These are phyloP conservation scores for Tethea ocularis DNA, from an alignment of 2,888 invertebrate genomes.

Conservation along the genomic window DNA sequence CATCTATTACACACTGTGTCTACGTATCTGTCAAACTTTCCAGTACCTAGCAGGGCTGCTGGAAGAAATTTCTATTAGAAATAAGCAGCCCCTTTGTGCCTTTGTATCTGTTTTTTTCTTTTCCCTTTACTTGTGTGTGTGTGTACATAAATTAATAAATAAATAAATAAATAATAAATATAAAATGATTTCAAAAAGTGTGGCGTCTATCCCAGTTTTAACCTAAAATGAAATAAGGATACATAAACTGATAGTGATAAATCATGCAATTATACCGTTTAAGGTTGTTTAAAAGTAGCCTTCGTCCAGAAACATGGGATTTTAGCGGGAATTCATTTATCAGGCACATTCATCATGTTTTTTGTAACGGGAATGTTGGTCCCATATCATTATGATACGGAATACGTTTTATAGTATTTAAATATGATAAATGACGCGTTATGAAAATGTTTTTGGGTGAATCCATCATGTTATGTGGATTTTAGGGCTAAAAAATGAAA, in stretches of 20 bases:
- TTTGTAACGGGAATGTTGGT: not conserved
- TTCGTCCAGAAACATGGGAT: slow-evolving; percentile 2
- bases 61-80: too few species aligned
- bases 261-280: slow-evolving; percentile 9
- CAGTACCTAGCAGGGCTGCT: too few species aligned
- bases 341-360: slow-evolving; percentile 1
- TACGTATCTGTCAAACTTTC: too few species aligned
- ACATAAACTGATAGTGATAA: not conserved
- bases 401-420: slow-evolving; percentile 7
- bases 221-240: too few species aligned
- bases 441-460: not conserved
- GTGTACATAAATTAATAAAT: too few species aligned
- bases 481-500: not conserved
- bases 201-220: too few species aligned
- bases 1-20: too few species aligned
- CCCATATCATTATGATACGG: slow-evolving; percentile 10
- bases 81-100: too few species aligned
- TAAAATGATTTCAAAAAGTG: too few species aligned
- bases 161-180: too few species aligned
- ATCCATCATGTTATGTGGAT: not conserved
- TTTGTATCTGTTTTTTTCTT: too few species aligned
- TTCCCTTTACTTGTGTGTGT: too few species aligned
- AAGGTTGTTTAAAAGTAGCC: not conserved
- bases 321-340: slow-evolving; percentile 7
- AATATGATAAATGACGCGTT: slow-evolving; percentile 7